Evolutionary conservation across 2,888 invertebrate species (phyloP), one percentile per base, ranked within the genome.

Genomic region (Horisme vitalbata): DNA sequence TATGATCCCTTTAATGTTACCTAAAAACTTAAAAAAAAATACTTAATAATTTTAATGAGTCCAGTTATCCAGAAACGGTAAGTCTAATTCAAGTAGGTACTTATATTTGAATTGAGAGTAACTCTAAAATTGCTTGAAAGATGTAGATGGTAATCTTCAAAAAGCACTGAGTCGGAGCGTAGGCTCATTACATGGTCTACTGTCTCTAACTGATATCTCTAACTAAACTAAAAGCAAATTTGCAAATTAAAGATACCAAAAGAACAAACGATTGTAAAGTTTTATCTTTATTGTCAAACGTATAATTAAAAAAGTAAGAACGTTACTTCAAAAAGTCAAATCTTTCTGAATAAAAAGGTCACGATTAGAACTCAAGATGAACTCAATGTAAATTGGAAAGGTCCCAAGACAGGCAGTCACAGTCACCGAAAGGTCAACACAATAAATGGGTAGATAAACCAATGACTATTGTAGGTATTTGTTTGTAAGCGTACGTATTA

Each of bases 101-200:
- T n/a, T n/a, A n/a, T n/a, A n/a, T n/a, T n/a, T n/a, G n/a, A n/a
- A n/a, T n/a, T n/a, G n/a, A n/a, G n/a, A n/a, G n/a, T n/a, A n/a
- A n/a, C n/a, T n/a, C n/a, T n/a, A n/a, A n/a, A n/a, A n/a, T n/a
- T n/a, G n/a, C n/a, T n/a, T 20, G 5, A 20, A 20, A 5, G 5
- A 20, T 7, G 20, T 43, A 59, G 68, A 76, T 68, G 54, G 45
- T 56, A 59, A 73, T 72, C 68, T 60, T 44, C 54, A 35, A 57
- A 52, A 54, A 59, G 37, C 45, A 52, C 41, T 32, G 34, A 50
- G 33, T 45, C 31, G 15, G 13, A 51, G 24, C 28, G 44, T 45
- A 45, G 45, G 32, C 46, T 48, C 57, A 49, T 55, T 58, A 53
- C 39, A 55, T 46, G 37, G 47, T 35, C 52, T 51, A 32, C 26